phyloP scores from a whole-genome alignment of 2,888 invertebrate species.

The Rhyacophila evoluta region DNA sequence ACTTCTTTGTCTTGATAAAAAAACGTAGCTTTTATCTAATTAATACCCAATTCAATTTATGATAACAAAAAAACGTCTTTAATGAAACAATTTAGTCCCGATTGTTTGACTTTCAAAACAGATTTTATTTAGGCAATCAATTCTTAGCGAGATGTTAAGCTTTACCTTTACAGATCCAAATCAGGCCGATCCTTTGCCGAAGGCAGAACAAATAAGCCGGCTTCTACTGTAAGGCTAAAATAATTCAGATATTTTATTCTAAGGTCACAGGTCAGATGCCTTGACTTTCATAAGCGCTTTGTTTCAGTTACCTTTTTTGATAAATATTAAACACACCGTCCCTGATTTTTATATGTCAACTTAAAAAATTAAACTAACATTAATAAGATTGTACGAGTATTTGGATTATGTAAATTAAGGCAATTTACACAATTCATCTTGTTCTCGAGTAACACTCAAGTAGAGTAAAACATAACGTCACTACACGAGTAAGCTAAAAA shows the following conservation, averaged over 20 bases:
- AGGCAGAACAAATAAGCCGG: constrained; percentile 26
- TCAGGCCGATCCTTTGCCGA: background rate
- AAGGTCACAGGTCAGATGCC: constrained; percentile 26
- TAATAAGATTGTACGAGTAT: too few species aligned
- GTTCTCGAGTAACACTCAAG: too few species aligned
- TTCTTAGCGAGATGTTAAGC: constrained; percentile 30
- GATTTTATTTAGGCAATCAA: constrained; percentile 1
- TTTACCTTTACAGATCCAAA: constrained; percentile 26
- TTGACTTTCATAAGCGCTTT: background rate
- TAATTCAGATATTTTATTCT: constrained; percentile 35
- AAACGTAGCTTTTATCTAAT: background rate
- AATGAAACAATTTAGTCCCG: background rate
- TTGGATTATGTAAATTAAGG: too few species aligned
- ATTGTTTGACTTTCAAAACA: background rate
- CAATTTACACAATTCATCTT: too few species aligned
- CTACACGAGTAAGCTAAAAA: too few species aligned
- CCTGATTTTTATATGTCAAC: background rate
- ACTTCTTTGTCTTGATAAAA: background rate
- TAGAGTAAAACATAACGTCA: too few species aligned
- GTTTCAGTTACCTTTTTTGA: background rate
- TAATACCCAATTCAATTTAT: background rate
- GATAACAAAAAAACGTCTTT: background rate
- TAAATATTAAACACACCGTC: background rate
- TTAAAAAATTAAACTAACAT: too few species aligned
- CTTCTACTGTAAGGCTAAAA: background rate